phyloP scores from a whole-genome alignment of 1,140 invertebrate species.

The Thaumatotibia leucotreta region DNA sequence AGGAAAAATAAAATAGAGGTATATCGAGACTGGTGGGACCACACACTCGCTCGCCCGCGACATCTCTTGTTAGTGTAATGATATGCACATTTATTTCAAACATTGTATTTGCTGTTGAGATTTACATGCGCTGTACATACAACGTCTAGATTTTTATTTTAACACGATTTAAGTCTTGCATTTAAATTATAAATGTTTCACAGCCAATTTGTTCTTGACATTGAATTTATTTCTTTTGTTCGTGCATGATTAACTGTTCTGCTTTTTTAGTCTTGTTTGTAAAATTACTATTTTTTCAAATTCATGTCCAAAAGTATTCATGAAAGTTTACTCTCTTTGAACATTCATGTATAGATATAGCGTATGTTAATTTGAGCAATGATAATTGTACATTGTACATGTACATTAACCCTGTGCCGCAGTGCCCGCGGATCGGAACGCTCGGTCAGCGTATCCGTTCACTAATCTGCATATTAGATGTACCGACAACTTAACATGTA shows the following conservation, averaged over 20 bases:
- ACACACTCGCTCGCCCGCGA: conserved; percentile 55
- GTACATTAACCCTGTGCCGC: conserved; percentile 31
- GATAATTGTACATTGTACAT: too few species aligned
- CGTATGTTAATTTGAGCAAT: conserved; percentile 44
- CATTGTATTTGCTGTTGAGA: conserved; percentile 21
- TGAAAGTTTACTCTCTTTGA: background rate
- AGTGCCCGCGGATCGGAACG: conserved; percentile 44
- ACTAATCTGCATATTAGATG: conserved; percentile 62
- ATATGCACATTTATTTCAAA: conserved; percentile 72
- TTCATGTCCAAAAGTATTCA: conserved; percentile 4
- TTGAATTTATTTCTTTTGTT: background rate
- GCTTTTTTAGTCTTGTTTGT: conserved; percentile 18
- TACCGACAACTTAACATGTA: conserved; percentile 32
- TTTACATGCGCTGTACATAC: background rate
- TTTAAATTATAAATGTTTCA: background rate
- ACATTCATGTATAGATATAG: background rate
- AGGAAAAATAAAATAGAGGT: conserved; percentile 44
- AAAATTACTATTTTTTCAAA: background rate
- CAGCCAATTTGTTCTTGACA: background rate
- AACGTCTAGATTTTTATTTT: background rate
- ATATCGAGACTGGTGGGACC: conserved; percentile 46
- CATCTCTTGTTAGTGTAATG: conserved; percentile 64
- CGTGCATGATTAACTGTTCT: background rate
- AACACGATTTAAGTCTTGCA: background rate
- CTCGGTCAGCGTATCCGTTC: conserved; percentile 47